Evolutionary conservation across 2,888 invertebrate species (phyloP).

Genomic region (Itoplectis maculator): DNA sequence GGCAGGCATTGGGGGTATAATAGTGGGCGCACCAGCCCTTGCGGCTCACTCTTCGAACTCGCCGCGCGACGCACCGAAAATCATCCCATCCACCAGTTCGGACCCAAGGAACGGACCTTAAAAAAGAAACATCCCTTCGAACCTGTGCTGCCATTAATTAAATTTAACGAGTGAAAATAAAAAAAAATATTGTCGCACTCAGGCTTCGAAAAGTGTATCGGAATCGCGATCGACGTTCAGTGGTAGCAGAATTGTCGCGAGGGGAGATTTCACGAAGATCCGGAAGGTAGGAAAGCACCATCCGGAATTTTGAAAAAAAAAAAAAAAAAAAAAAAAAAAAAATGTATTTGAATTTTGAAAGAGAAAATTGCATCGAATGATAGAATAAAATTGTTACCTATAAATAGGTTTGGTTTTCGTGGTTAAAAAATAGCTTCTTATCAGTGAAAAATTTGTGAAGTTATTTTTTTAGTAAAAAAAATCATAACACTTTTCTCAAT

Average conservation of each 20-base stretch:
- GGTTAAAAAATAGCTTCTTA: not conserved
- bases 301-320: not conserved
- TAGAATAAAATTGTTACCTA: no score
- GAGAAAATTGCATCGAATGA: not conserved
- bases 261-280: conserved; percentile 28
- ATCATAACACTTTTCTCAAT: no score
- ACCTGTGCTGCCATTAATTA: not conserved
- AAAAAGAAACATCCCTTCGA: not conserved
- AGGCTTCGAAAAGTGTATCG: conserved; percentile 23
- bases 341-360: not conserved
- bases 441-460: not conserved
- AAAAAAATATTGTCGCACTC: not conserved
- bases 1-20: conserved; percentile 81
- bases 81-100: conserved; percentile 52
- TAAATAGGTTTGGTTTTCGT: no score
- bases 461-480: not conserved
- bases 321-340: conserved; percentile 2
- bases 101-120: not conserved
- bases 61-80: conserved; percentile 71
- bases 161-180: conserved; percentile 1
- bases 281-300: conserved; percentile 29
- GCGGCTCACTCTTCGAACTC: conserved; percentile 77
- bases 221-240: not conserved
- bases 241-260: conserved; percentile 15
- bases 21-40: conserved; percentile 81